Evolutionary conservation across 2,797 vertebrate genomes (phyloP).

Genomic region (Anguilla anguilla): DNA sequence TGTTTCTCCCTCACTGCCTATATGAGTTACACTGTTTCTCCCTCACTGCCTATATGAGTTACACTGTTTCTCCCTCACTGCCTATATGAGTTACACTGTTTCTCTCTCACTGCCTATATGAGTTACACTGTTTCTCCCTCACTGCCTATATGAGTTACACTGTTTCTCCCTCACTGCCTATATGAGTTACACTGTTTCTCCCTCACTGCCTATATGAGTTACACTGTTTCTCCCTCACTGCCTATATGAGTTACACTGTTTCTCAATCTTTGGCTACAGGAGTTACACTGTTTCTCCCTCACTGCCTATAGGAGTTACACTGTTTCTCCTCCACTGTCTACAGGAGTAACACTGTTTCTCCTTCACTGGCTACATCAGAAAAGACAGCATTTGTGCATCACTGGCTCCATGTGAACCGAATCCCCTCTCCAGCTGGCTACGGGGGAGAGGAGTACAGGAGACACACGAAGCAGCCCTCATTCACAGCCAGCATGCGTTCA

Average conservation of each 20-base stretch:
- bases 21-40: no score
- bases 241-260: background rate
- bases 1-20: no score
- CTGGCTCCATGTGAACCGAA: background rate
- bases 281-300: background rate
- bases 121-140: no score
- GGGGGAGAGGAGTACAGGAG: background rate
- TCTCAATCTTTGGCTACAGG: background rate
- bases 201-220: background rate
- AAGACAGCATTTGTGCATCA: background rate
- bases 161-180: background rate
- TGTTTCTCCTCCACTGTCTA: background rate
- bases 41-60: background rate
- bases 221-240: background rate
- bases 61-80: background rate
- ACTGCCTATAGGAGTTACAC: background rate
- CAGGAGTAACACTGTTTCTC: background rate
- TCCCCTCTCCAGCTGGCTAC: background rate
- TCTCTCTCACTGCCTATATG: slow-evolving; percentile 3
- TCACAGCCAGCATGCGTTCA: background rate
- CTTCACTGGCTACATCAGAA: background rate
- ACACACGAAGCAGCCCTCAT: background rate
- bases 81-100: no score
- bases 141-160: no score
- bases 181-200: background rate